Percentiles rank a stretch among this genome's conserved stretches.
Evolutionary conservation across 2,888 invertebrate species (phyloP).

Genomic region (Isoperla grammatica): DNA sequence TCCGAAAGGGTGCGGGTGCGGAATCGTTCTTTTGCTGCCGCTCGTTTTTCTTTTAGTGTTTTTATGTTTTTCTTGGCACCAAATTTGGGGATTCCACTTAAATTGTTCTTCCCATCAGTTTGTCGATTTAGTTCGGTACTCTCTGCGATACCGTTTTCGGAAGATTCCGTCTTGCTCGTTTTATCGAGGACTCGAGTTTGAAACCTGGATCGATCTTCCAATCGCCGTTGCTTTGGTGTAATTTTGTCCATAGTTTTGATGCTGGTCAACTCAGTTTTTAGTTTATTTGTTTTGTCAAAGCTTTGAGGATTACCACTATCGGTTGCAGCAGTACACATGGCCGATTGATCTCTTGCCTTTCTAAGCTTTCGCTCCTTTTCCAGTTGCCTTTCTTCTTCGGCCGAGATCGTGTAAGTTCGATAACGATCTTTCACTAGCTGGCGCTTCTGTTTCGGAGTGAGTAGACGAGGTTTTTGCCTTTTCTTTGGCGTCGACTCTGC

Average conservation of each 20-base stretch:
- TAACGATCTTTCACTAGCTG: constrained; percentile 65
- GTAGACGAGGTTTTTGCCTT: constrained; percentile 41
- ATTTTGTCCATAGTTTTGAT: too few species aligned
- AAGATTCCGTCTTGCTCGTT: constrained; percentile 37
- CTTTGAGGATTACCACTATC: not conserved
- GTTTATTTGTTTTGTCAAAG: constrained; percentile 22
- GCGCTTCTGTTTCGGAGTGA: constrained; percentile 74
- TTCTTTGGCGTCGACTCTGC: constrained; percentile 71
- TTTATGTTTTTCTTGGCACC: constrained; percentile 43
- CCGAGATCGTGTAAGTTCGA: constrained; percentile 75
- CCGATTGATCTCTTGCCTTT: not conserved
- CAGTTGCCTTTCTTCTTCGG: constrained; percentile 38
- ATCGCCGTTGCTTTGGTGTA: constrained; percentile 61
- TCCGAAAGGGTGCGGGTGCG: constrained; percentile 63
- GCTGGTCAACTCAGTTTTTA: constrained; percentile 36
- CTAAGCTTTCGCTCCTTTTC: constrained; percentile 33
- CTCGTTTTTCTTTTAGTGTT: constrained; percentile 52
- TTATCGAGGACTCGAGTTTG: constrained; percentile 56
- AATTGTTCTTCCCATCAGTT: constrained; percentile 1
- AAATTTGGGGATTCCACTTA: constrained; percentile 8
- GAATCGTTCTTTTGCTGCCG: constrained; percentile 66
- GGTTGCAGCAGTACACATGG: not conserved
- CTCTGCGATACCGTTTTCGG: constrained; percentile 27
- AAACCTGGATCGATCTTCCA: constrained; percentile 62
- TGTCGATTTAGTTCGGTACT: constrained; percentile 19